A percentile compares a stretch with the other conserved stretches of the same genome.
Conservation (phyloP, 2,113 vertebrate genomes). For the Equus przewalskii region DNA sequence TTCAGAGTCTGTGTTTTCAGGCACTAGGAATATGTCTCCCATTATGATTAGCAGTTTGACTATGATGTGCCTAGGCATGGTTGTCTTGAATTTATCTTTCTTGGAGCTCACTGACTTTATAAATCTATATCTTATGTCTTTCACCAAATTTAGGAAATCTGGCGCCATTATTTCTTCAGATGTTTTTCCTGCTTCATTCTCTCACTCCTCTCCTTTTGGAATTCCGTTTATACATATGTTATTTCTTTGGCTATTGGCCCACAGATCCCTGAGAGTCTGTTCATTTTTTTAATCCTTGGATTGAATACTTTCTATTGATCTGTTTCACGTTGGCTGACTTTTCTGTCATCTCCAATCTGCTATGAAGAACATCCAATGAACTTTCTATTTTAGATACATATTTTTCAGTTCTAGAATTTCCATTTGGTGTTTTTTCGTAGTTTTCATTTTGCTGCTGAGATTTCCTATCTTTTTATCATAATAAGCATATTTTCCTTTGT, state of each 20-base stretch:
- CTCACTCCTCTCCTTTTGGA: background rate
- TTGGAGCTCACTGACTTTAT: background rate
- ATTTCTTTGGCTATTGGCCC: background rate
- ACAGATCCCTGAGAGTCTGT: background rate
- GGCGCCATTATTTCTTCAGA: background rate
- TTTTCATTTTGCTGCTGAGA: background rate
- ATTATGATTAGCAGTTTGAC: background rate
- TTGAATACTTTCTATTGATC: background rate
- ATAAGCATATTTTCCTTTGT: background rate
- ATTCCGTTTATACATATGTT: background rate
- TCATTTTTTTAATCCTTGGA: background rate
- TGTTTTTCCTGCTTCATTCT: background rate
- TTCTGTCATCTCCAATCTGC: background rate
- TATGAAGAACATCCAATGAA: background rate
- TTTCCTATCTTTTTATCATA: background rate
- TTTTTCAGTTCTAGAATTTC: background rate
- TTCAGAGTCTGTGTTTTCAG: background rate
- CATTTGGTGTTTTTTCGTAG: background rate
- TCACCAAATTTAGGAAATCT: background rate
- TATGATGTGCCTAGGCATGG: background rate
- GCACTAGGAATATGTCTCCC: background rate
- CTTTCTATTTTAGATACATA: background rate
- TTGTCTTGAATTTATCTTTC: background rate
- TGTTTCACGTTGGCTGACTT: background rate
- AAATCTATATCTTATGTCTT: background rate